A percentile compares a stretch with the other conserved stretches of the same genome.
phyloP scores from a whole-genome alignment of 2,888 invertebrate genomes.

The Dasysyrphus albostriatus region DNA sequence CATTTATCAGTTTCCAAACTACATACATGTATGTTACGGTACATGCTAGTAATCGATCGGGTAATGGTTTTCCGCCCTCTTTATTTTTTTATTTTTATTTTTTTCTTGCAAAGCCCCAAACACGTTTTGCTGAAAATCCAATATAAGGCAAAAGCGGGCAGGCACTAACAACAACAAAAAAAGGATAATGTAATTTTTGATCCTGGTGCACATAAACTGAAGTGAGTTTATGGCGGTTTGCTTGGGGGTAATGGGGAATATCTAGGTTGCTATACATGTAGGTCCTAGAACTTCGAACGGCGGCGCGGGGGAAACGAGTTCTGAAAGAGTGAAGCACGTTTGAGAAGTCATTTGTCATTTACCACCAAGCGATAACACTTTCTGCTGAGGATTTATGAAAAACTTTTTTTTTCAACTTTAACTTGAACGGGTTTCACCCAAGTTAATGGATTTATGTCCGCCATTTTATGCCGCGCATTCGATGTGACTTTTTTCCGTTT shows the following conservation, averaged over 20 bases:
- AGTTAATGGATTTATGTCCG: constrained; percentile 75
- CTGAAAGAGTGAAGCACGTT: constrained; percentile 62
- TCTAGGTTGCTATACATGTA: not conserved
- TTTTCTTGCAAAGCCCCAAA: constrained; percentile 52
- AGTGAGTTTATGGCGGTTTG: constrained; percentile 52
- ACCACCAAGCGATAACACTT: constrained; percentile 75
- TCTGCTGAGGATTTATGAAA: constrained; percentile 75
- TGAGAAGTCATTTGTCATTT: constrained; percentile 76
- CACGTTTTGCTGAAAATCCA: constrained; percentile 73
- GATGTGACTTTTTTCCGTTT: constrained; percentile 36
- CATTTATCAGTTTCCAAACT: constrained; percentile 47
- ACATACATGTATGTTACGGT: constrained; percentile 31
- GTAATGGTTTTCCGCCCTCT: constrained; percentile 57
- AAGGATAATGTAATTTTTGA: constrained; percentile 74
- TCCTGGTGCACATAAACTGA: constrained; percentile 57
- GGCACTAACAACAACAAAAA: constrained; percentile 11
- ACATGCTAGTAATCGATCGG: constrained; percentile 69
- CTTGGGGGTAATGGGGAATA: constrained; percentile 29
- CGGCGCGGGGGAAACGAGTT: not conserved
- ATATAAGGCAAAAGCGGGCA: constrained; percentile 43
- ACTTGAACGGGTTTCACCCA: constrained; percentile 73
- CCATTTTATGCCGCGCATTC: constrained; percentile 64
- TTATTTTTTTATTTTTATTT: constrained; percentile 29
- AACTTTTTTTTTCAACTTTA: constrained; percentile 67
- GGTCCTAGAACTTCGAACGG: not conserved